These are phyloP conservation scores for Cancer borealis DNA, from an alignment of 2,888 invertebrate species.

Conservation along the genomic window DNA sequence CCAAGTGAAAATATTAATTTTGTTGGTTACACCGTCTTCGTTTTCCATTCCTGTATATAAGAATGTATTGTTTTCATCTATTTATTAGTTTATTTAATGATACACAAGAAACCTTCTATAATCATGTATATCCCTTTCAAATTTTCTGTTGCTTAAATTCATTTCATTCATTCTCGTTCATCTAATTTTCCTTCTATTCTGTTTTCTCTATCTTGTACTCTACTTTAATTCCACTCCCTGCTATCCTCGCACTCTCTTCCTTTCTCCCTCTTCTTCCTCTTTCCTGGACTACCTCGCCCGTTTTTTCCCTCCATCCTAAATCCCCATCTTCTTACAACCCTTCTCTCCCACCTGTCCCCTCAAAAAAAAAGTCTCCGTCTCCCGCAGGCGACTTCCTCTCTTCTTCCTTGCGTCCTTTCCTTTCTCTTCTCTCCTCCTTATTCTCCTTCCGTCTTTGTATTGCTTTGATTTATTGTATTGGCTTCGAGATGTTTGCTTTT, in stretches of 20 bases:
- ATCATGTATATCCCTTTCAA: too few relatives aligned
- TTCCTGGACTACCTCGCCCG: not conserved
- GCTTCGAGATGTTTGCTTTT: too few relatives aligned
- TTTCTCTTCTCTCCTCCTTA: not conserved
- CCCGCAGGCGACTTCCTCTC: slow-evolving; percentile 20
- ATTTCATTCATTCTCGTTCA: not conserved
- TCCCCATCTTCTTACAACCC: slow-evolving; percentile 20
- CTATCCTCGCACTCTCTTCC: not conserved
- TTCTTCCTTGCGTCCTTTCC: not conserved
- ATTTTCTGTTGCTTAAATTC: too few relatives aligned
- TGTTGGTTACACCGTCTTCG: not conserved
- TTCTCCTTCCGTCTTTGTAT: not conserved
- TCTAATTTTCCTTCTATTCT: not conserved
- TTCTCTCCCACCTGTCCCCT: slow-evolving; percentile 3
- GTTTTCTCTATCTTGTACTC: not conserved
- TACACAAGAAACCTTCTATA: too few relatives aligned
- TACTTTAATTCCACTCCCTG: not conserved
- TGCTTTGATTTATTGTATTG: too few relatives aligned
- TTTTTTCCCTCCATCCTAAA: slow-evolving; percentile 10
- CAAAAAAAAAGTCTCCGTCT: not conserved
- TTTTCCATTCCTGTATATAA: not conserved
- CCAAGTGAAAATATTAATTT: not conserved
- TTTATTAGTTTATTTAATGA: too few relatives aligned
- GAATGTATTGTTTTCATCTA: too few relatives aligned
- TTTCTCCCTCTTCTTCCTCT: too few relatives aligned